These are phyloP conservation scores for Drosophila melanocephala DNA, from an alignment of 2,888 invertebrate genomes.

Conservation along the genomic window DNA sequence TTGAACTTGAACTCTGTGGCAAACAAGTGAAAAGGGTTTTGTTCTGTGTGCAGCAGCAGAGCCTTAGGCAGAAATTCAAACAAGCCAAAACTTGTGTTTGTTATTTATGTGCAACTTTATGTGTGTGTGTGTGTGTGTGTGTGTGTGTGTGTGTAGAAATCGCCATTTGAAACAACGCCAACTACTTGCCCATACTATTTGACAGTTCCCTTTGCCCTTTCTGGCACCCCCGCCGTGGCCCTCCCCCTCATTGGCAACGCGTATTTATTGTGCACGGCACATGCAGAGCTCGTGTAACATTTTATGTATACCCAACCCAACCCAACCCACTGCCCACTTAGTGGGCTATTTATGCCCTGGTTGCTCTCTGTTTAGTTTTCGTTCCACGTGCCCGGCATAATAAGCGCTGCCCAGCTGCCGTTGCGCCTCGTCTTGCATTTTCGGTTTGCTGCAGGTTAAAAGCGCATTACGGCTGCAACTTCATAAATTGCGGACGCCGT, in stretches of 20 bases:
- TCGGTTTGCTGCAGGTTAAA: slow-evolving; percentile 72
- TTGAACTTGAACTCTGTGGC: slow-evolving; percentile 36
- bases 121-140: slow-evolving; percentile 8
- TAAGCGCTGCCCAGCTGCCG: slow-evolving; percentile 47
- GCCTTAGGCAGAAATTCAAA: slow-evolving; percentile 15
- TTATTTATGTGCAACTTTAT: slow-evolving; percentile 58
- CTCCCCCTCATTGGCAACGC: slow-evolving; percentile 21
- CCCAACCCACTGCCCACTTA: slow-evolving; percentile 1
- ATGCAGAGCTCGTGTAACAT: slow-evolving; percentile 67
- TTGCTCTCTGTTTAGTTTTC: slow-evolving; percentile 65
- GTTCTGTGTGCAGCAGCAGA: not conserved
- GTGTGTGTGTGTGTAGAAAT: slow-evolving; percentile 19
- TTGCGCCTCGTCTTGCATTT: slow-evolving; percentile 27
- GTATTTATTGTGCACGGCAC: slow-evolving; percentile 77
- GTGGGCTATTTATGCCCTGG: slow-evolving; percentile 64
- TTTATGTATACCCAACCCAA: slow-evolving; percentile 53
- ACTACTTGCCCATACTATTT: slow-evolving; percentile 56
- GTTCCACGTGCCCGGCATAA: slow-evolving; percentile 75
- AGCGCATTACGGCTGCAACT: slow-evolving; percentile 77
- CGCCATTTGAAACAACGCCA: slow-evolving; percentile 49
- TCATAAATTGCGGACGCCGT: slow-evolving; percentile 69
- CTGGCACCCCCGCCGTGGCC: not conserved
- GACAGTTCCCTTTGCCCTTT: slow-evolving; percentile 30
- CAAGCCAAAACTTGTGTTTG: slow-evolving; percentile 53
- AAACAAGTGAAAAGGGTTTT: slow-evolving; percentile 34